Base-by-base conservation (phyloP, 2,113 vertebrate species). In the Acrocephalus arundinaceus region DNA sequence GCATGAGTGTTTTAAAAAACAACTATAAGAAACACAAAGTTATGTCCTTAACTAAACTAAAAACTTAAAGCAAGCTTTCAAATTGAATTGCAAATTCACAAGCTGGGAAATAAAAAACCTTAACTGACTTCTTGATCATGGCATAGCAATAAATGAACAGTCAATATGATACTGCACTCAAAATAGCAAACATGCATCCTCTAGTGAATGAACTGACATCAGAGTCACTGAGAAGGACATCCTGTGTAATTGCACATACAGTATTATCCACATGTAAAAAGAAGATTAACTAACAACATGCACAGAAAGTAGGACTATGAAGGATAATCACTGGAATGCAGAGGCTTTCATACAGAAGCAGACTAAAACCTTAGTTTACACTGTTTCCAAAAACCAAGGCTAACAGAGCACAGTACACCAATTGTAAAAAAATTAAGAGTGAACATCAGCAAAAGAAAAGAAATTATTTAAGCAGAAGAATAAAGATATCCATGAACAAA, bases 221-320 rank as follows among this genome's bases (percentile, higher is more conserved):
- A 62, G 39, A 82, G 66, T 54, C 62, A 67, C 74, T 8, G 45
- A 79, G 70, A 77, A 92, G 82, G 66, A 39, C 92, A 87, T 59
- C 46, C 78, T 41, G 35, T 59, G 27, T 68, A 87, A 96, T 9
- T 85, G 71, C 67, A 88, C 28, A 15, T 33, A 83, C 71, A 76
- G 72, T 94, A 93, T 90, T 85, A 93, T 58, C 90, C 74, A 82
- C 66, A 66, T 65, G 41, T 41, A 83, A 86, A 93, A 92, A 94
- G 92, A 66, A 87, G 94, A 97, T 97, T 96, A 97, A 97, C 63
- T 92, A 57, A 43, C 73, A 95, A 89, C 82, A 86, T 90, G 72
- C 88, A 86, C 51, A 70, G 90, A 92, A 96, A 94, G 86, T 94
- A 94, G 92, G 88, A 88, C 96, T 96, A 59, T 27, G 79, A 88